Conservation (phyloP, 2,113 vertebrate species). For the Triplophysa dalaica region DNA sequence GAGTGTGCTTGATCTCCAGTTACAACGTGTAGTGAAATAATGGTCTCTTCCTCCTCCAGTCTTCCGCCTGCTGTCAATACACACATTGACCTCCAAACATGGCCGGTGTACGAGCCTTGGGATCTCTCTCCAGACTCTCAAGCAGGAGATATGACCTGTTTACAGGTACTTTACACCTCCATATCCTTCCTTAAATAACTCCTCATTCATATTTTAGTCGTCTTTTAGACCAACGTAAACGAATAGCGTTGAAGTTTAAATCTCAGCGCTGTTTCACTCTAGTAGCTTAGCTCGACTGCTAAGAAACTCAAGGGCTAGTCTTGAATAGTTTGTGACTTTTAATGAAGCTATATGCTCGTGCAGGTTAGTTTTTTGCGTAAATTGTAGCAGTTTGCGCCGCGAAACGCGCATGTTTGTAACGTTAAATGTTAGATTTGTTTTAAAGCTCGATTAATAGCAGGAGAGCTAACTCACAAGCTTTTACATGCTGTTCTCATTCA, state of each 20-base stretch:
- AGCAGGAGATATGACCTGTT: constrained; percentile 61
- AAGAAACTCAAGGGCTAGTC: constrained; percentile 17
- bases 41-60: constrained; percentile 7
- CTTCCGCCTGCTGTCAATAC: constrained; percentile 45
- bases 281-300: constrained; percentile 23
- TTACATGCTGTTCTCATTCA: neutral
- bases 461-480: too few species aligned
- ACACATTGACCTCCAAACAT: constrained; percentile 66
- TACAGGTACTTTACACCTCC: constrained; percentile 59
- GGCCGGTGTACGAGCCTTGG: constrained; percentile 72
- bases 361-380: neutral
- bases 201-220: too few species aligned
- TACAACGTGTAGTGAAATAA: neutral
- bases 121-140: constrained; percentile 68
- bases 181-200: neutral
- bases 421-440: neutral
- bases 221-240: neutral
- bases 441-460: neutral
- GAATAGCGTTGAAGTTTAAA: neutral
- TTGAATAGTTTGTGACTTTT: neutral
- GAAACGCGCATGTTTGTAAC: neutral
- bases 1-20: neutral
- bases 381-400: neutral
- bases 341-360: neutral
- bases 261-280: neutral